Evolutionary conservation across 2,113 vertebrate genomes (phyloP).

Genomic region (Neoarius graeffei): DNA sequence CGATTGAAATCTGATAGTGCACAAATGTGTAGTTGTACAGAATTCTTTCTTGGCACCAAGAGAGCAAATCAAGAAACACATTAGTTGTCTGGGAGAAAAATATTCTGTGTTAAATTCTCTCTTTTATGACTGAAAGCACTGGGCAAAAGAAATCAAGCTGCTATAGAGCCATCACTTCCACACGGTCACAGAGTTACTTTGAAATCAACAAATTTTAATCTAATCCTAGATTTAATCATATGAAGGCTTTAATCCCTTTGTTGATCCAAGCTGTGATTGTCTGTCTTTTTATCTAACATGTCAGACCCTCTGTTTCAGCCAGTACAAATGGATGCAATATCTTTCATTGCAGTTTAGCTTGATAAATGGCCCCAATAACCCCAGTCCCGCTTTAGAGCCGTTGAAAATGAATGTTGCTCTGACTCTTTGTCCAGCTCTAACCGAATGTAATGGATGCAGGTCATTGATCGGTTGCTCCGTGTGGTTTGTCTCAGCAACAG

Average conservation of each 20-base stretch:
- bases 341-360: slow-evolving; percentile 42
- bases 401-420: slow-evolving; percentile 38
- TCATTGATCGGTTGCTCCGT: slow-evolving; percentile 47
- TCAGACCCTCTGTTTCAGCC: slow-evolving; percentile 33
- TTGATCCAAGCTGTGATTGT: slow-evolving; percentile 21
- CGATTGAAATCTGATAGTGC: neutral
- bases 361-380: slow-evolving; percentile 56
- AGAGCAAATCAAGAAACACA: neutral
- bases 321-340: slow-evolving; percentile 50
- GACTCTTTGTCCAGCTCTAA: slow-evolving; percentile 23
- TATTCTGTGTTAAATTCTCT: slow-evolving; percentile 22
- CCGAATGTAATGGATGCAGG: slow-evolving; percentile 37
- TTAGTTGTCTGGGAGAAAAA: neutral
- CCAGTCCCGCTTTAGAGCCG: slow-evolving; percentile 23
- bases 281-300: slow-evolving; percentile 40
- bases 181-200: neutral
- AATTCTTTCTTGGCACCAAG: neutral
- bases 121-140: neutral
- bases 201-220: slow-evolving; percentile 38
- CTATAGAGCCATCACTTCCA: neutral
- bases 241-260: slow-evolving; percentile 40
- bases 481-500: slow-evolving; percentile 38
- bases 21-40: neutral
- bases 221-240: slow-evolving; percentile 42
- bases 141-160: slow-evolving; percentile 13